These are phyloP conservation scores for Rhamphomyia laevipes DNA, from an alignment of 2,888 invertebrate genomes.

Conservation along the genomic window DNA sequence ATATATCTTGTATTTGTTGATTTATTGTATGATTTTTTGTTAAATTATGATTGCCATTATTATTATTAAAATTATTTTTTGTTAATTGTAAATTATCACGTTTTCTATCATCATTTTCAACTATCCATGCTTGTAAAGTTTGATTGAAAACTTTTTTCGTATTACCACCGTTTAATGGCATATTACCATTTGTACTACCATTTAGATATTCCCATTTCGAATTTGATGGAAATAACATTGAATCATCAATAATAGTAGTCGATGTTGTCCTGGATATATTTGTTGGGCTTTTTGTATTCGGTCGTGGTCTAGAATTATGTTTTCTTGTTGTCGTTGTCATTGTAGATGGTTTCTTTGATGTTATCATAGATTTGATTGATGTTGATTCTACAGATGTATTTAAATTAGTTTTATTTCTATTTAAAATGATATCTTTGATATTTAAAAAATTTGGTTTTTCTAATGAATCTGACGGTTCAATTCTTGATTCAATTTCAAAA, in stretches of 20 bases:
- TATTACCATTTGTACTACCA: slow-evolving; percentile 26
- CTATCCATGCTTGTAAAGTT: slow-evolving; percentile 50
- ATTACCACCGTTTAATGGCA: slow-evolving; percentile 23
- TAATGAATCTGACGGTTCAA: slow-evolving; percentile 16
- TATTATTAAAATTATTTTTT: slow-evolving; percentile 30
- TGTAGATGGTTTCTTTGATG: not conserved
- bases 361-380: slow-evolving; percentile 2
- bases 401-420: slow-evolving; percentile 21
- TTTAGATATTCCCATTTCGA: slow-evolving; percentile 50
- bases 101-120: slow-evolving; percentile 38
- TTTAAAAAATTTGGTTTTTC: slow-evolving; percentile 32
- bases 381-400: slow-evolving; percentile 3
- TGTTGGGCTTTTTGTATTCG: slow-evolving; percentile 5
- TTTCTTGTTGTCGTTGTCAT: slow-evolving; percentile 18
- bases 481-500: slow-evolving; percentile 18
- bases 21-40: not conserved
- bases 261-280: slow-evolving; percentile 9
- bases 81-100: slow-evolving; percentile 26
- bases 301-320: slow-evolving; percentile 22
- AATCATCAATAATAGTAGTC: slow-evolving; percentile 28
- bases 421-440: slow-evolving; percentile 34
- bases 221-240: slow-evolving; percentile 33
- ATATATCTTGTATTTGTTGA: slow-evolving; percentile 46
- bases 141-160: slow-evolving; percentile 49
- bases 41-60: slow-evolving; percentile 27